Evolutionary conservation across 2,113 vertebrate genomes (phyloP).

Genomic region (Leptobrachium leishanense): DNA sequence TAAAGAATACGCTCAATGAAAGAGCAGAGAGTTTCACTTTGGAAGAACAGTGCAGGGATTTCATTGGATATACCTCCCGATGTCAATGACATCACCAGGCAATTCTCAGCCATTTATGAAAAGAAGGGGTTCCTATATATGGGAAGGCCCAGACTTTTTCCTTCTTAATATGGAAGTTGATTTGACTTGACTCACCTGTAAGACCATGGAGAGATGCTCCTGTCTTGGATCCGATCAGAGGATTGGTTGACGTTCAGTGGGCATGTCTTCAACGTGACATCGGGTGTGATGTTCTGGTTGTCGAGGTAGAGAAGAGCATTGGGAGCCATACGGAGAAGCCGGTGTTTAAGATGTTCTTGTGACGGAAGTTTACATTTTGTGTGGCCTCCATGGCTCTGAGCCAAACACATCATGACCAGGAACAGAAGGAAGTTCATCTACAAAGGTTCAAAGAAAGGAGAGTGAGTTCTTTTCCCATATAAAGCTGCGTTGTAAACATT

Average conservation of each 20-base stretch:
- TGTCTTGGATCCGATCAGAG: slow-evolving; percentile 35
- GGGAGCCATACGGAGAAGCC: not conserved
- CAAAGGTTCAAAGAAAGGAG: not conserved
- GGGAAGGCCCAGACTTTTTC: too few relatives aligned
- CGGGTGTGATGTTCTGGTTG: not conserved
- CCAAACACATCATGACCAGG: not conserved
- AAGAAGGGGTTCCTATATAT: too few relatives aligned
- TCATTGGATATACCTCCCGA: too few relatives aligned
- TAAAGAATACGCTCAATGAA: too few relatives aligned
- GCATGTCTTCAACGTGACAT: slow-evolving; percentile 8
- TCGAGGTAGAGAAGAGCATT: not conserved
- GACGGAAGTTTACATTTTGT: slow-evolving; percentile 37
- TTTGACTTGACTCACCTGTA: slow-evolving; percentile 47
- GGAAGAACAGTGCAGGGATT: too few relatives aligned
- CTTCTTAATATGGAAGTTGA: too few relatives aligned
- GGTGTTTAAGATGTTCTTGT: slow-evolving; percentile 4
- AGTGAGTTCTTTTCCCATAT: not conserved
- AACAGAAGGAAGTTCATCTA: slow-evolving; percentile 28
- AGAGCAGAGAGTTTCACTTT: too few relatives aligned
- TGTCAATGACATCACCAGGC: too few relatives aligned
- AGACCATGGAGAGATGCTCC: slow-evolving; percentile 48
- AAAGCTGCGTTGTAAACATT: not conserved
- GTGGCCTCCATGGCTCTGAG: not conserved
- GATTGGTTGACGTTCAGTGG: slow-evolving; percentile 17
- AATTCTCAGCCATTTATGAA: too few relatives aligned